phyloP scores from a whole-genome alignment of 2,888 invertebrate species.

The Drosophila melanosoma region DNA sequence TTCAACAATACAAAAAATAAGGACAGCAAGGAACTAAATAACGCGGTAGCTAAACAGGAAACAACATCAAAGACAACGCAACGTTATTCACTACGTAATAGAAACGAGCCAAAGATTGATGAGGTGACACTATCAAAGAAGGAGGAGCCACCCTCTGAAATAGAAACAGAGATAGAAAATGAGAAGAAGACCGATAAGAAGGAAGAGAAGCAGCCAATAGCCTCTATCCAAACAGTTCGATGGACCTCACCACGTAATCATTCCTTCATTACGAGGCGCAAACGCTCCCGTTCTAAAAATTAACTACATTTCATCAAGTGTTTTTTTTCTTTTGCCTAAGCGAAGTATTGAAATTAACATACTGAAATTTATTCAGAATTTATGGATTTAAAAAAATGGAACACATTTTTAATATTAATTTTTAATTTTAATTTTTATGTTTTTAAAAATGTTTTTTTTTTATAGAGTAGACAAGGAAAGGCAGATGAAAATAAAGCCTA shows the following conservation, averaged over 20 bases:
- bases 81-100: not conserved
- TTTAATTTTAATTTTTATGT: not conserved
- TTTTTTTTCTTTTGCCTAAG: not conserved
- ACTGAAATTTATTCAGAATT: not conserved
- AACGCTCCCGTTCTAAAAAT: constrained; percentile 34
- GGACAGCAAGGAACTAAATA: not conserved
- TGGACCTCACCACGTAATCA: not conserved
- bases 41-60: not conserved
- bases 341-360: not conserved
- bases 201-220: not conserved
- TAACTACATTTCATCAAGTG: not conserved
- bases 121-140: not conserved
- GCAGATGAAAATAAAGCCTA: constrained; percentile 7
- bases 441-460: not conserved
- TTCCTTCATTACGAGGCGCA: constrained; percentile 45
- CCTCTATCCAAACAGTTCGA: not conserved
- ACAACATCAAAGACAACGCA: not conserved
- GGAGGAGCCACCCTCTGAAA: not conserved
- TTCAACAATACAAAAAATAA: not conserved
- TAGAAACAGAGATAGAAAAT: not conserved
- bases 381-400: not conserved
- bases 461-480: constrained; percentile 13
- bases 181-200: too few relatives aligned
- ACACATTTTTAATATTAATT: not conserved
- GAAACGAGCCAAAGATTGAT: not conserved